Conservation (phyloP, 2,113 vertebrate species). For the Riparia riparia region DNA sequence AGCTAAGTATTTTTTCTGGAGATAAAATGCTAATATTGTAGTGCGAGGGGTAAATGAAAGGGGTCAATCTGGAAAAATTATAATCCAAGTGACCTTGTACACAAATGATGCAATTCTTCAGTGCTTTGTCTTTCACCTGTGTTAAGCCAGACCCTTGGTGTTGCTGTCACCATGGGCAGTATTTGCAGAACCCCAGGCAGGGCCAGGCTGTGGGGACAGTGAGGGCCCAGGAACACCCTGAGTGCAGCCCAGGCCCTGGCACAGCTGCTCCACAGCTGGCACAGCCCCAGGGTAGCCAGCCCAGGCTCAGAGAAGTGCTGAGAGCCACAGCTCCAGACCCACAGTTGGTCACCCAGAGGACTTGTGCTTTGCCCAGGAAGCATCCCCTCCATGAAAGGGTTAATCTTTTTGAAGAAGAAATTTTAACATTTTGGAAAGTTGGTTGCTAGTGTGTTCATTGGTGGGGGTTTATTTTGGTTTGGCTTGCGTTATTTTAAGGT, state of each 20-base stretch:
- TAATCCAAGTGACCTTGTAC: not conserved
- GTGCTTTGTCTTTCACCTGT: not conserved
- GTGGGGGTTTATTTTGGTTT: not conserved
- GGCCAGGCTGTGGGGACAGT: fast-evolving
- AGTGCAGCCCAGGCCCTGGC: not conserved
- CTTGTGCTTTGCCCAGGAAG: not conserved
- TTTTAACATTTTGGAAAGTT: not conserved
- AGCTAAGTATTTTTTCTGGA: not conserved
- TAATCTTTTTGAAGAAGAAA: not conserved
- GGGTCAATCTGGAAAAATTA: not conserved
- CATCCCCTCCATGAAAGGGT: not conserved
- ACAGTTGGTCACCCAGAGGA: too few species aligned
- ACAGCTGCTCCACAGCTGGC: not conserved
- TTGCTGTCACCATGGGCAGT: not conserved
- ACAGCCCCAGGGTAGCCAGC: not conserved
- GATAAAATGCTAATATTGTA: not conserved
- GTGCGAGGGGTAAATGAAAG: not conserved
- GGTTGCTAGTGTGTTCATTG: not conserved
- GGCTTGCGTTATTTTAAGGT: not conserved
- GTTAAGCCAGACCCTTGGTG: not conserved
- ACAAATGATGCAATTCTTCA: not conserved
- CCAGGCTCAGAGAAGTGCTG: not conserved
- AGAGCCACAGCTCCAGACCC: not conserved
- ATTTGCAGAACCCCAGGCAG: not conserved
- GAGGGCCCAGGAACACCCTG: not conserved